phyloP scores from a whole-genome alignment of 2,797 vertebrate species.

The Pyrrhura leucotis region DNA sequence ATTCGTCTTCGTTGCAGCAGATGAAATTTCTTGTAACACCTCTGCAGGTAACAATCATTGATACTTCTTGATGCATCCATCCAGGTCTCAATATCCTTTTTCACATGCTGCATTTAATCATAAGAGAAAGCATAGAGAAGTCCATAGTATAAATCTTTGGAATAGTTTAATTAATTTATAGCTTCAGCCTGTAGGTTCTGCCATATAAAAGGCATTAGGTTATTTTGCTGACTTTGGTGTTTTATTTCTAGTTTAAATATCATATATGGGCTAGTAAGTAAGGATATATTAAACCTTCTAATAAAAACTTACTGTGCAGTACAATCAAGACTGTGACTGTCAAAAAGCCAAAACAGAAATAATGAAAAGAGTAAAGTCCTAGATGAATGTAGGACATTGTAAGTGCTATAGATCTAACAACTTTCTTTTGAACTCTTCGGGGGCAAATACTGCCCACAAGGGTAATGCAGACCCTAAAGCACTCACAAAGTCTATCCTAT shows the following conservation, averaged over 20 bases:
- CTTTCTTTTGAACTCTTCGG: slow-evolving; percentile 50
- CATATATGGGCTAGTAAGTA: slow-evolving; percentile 48
- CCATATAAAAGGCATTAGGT: slow-evolving; percentile 44
- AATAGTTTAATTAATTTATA: slow-evolving; percentile 58
- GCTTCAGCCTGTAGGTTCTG: slow-evolving; percentile 61
- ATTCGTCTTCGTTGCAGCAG: slow-evolving; percentile 95
- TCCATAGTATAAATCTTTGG: slow-evolving; percentile 60
- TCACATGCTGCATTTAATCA: slow-evolving; percentile 81
- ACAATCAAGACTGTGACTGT: slow-evolving; percentile 3
- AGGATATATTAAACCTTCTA: slow-evolving; percentile 51
- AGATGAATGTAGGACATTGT: slow-evolving; percentile 47
- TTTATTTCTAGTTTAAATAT: slow-evolving; percentile 71
- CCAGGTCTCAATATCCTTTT: slow-evolving; percentile 83
- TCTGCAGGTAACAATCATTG: slow-evolving; percentile 94
- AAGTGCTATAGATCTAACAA: slow-evolving; percentile 38
- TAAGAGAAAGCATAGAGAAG: slow-evolving; percentile 72
- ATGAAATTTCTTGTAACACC: slow-evolving; percentile 97
- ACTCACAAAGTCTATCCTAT: slow-evolving; percentile 65
- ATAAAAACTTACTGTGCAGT: neutral
- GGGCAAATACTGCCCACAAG: slow-evolving; percentile 40
- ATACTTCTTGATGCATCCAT: slow-evolving; percentile 88
- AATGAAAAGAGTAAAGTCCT: neutral
- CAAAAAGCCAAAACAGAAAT: neutral
- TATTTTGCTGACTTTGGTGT: slow-evolving; percentile 73
- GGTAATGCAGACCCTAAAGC: slow-evolving; percentile 29